Conservation (phyloP, 2,113 vertebrate genomes). For the Kryptolebias marmoratus region DNA sequence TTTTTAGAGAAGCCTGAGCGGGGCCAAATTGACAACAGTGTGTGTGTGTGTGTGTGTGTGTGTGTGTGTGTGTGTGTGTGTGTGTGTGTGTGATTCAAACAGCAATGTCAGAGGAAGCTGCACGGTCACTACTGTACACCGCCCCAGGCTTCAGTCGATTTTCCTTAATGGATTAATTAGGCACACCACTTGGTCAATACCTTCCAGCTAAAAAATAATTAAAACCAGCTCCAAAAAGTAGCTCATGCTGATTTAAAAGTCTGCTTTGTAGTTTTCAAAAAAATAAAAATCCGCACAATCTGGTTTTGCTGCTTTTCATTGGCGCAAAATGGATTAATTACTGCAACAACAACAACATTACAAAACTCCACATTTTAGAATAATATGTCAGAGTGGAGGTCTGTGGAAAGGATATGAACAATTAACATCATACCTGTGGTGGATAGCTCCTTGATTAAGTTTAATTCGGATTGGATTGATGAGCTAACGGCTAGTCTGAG, state of each 20-base stretch:
- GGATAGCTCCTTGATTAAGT: no score
- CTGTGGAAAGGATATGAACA: no score
- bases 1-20: conserved; percentile 46
- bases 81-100: not conserved
- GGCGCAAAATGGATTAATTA: no score
- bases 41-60: conserved; percentile 8
- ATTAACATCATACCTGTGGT: no score
- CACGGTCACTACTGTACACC: conserved; percentile 40
- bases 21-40: conserved; percentile 45
- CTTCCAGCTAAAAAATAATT: conserved; percentile 61
- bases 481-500: no score
- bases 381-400: no score
- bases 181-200: conserved; percentile 57
- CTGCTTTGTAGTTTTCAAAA: no score
- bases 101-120: conserved; percentile 34
- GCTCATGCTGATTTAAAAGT: conserved; percentile 3
- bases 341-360: no score
- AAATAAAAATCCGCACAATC: no score
- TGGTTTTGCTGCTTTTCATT: no score
- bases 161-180: conserved; percentile 73
- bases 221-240: conserved; percentile 35
- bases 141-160: conserved; percentile 53
- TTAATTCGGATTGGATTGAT: no score
- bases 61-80: conserved; percentile 16
- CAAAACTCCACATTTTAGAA: no score